A percentile compares a stretch with the other conserved stretches of the same genome.
phyloP scores from a whole-genome alignment of 1,140 invertebrate genomes.

The Drosophila quadrilineata region DNA sequence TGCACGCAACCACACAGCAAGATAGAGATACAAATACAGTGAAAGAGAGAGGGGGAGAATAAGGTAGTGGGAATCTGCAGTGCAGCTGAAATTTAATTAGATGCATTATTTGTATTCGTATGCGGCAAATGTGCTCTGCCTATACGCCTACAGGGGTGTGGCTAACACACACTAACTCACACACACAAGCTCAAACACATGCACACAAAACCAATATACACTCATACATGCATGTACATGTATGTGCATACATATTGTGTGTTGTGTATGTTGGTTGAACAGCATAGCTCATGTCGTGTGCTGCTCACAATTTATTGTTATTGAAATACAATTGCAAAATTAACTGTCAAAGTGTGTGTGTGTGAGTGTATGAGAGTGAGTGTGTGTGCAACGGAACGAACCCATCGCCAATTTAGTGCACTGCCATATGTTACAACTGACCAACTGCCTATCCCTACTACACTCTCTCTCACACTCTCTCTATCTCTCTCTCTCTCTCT shows the following conservation, averaged over 20 bases:
- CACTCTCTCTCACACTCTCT: not conserved
- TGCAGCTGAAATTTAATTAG: slow-evolving; percentile 77
- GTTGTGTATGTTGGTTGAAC: too few species aligned
- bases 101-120: slow-evolving; percentile 63
- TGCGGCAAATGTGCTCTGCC: slow-evolving; percentile 50
- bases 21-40: too few species aligned
- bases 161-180: slow-evolving; percentile 4
- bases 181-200: slow-evolving; percentile 9
- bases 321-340: slow-evolving; percentile 81
- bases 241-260: too few species aligned
- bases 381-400: too few species aligned
- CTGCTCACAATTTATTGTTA: slow-evolving; percentile 78
- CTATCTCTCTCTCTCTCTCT: not conserved
- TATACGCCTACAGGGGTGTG: slow-evolving; percentile 8
- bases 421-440: slow-evolving; percentile 58
- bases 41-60: not conserved
- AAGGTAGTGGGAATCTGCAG: slow-evolving; percentile 19
- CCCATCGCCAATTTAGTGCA: slow-evolving; percentile 58
- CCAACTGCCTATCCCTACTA: too few species aligned
- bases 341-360: slow-evolving; percentile 81
- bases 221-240: slow-evolving; percentile 19
- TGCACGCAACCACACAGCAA: slow-evolving; percentile 20
- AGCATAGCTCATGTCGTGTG: slow-evolving; percentile 60
- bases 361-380: too few species aligned
- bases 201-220: slow-evolving; percentile 4